phyloP scores from a whole-genome alignment of 1,140 invertebrate species.

The Ips nitidus region DNA sequence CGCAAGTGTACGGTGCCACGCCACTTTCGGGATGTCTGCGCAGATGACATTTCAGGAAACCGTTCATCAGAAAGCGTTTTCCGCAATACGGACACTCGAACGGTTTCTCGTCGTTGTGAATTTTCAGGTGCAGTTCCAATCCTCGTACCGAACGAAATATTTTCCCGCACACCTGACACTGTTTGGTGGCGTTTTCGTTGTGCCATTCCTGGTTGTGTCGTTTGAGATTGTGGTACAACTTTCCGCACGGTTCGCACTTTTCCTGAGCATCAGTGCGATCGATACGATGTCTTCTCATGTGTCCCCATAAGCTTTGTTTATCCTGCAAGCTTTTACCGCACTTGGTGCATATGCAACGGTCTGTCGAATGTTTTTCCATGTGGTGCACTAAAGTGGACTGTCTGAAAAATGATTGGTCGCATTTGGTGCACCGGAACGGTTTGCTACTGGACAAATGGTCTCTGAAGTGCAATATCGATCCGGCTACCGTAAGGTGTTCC shows the following conservation, averaged over 20 bases:
- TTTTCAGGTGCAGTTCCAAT: slow-evolving; percentile 60
- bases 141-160: slow-evolving; percentile 64
- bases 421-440: too few relatives aligned
- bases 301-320: slow-evolving; percentile 10
- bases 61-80: slow-evolving; percentile 62
- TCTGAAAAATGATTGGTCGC: too few relatives aligned
- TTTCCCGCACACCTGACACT: slow-evolving; percentile 67
- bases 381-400: too few relatives aligned
- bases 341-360: slow-evolving; percentile 31
- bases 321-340: slow-evolving; percentile 56
- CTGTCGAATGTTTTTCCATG: background rate
- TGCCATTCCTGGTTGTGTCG: slow-evolving; percentile 56
- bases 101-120: slow-evolving; percentile 65
- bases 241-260: slow-evolving; percentile 33
- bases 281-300: slow-evolving; percentile 57
- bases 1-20: slow-evolving; percentile 50
- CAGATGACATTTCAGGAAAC: slow-evolving; percentile 69
- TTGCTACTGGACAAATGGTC: slow-evolving; percentile 43
- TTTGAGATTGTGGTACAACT: slow-evolving; percentile 21
- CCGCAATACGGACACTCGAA: slow-evolving; percentile 73
- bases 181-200: slow-evolving; percentile 70
- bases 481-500: background rate
- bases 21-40: slow-evolving; percentile 31
- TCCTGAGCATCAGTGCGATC: background rate
- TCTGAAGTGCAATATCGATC: too few relatives aligned